Percentiles rank a stretch among this genome's conserved stretches.
Evolutionary conservation across 1,140 invertebrate genomes (phyloP).

Genomic region (Pogonognathellus flavescens): DNA sequence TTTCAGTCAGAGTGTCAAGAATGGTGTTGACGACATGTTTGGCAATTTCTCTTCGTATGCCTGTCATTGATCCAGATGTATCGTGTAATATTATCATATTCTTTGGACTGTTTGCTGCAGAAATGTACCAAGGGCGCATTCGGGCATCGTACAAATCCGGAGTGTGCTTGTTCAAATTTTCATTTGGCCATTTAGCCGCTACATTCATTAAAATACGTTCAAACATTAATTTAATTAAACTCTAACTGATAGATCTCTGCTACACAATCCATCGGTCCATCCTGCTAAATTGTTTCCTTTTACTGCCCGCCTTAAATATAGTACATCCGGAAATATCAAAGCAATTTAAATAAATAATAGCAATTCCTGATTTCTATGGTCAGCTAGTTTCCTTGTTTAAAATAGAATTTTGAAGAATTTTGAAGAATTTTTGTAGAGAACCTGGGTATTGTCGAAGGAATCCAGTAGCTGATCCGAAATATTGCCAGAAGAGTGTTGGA

Average conservation of each 20-base stretch:
- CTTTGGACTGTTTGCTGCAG: conserved; percentile 97
- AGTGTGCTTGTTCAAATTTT: conserved; percentile 69
- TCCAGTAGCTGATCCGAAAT: conserved; percentile 93
- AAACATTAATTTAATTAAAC: neutral
- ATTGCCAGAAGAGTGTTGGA: conserved; percentile 93
- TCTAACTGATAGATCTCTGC: neutral
- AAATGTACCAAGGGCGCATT: conserved; percentile 92
- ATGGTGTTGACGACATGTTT: conserved; percentile 90
- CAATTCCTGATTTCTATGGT: too few relatives aligned
- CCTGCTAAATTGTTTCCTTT: too few relatives aligned
- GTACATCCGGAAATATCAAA: too few relatives aligned
- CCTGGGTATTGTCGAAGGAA: conserved; percentile 93
- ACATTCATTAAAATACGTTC: conserved; percentile 14
- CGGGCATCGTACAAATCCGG: conserved; percentile 89
- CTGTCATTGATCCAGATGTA: conserved; percentile 97
- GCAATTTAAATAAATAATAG: too few relatives aligned
- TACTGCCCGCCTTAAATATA: too few relatives aligned
- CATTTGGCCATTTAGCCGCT: conserved; percentile 77
- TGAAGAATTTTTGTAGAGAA: neutral
- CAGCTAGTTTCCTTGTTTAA: too few relatives aligned
- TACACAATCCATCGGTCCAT: too few relatives aligned
- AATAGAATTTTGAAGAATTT: too few relatives aligned
- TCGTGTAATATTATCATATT: conserved; percentile 97
- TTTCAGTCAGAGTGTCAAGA: conserved; percentile 95
- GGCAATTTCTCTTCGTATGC: conserved; percentile 91